These are phyloP conservation scores for Orycteropus afer DNA, from an alignment of 2,113 vertebrate genomes.

Conservation along the genomic window DNA sequence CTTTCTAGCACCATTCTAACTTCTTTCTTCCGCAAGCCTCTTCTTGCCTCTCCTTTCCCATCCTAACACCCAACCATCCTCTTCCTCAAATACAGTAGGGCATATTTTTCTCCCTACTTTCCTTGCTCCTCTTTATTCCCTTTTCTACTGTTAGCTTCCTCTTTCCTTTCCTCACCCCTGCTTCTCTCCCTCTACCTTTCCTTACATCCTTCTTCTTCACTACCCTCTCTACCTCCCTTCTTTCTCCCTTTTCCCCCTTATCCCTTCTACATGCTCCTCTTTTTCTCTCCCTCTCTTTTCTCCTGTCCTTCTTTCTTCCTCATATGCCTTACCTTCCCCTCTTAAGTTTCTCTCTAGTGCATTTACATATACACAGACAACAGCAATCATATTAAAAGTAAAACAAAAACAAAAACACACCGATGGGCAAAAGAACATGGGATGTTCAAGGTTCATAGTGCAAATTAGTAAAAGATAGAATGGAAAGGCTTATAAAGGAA, in stretches of 20 bases:
- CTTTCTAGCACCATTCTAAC: background rate
- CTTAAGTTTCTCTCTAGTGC: background rate
- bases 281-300: background rate
- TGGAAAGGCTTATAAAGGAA: background rate
- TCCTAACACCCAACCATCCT: background rate
- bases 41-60: background rate
- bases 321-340: background rate
- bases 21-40: background rate
- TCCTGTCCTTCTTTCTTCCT: background rate
- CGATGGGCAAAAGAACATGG: background rate
- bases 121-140: background rate
- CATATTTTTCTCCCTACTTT: background rate
- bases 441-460: constrained; percentile 7
- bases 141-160: background rate
- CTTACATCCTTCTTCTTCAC: no score
- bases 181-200: background rate
- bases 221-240: background rate
- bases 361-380: background rate
- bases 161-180: background rate
- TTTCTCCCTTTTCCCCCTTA: background rate
- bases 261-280: background rate
- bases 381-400: background rate
- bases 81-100: background rate
- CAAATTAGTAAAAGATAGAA: background rate
- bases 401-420: constrained; percentile 21